Evolutionary conservation across 2,797 vertebrate genomes (phyloP).

Genomic region (Oceanodroma leucorhoa): DNA sequence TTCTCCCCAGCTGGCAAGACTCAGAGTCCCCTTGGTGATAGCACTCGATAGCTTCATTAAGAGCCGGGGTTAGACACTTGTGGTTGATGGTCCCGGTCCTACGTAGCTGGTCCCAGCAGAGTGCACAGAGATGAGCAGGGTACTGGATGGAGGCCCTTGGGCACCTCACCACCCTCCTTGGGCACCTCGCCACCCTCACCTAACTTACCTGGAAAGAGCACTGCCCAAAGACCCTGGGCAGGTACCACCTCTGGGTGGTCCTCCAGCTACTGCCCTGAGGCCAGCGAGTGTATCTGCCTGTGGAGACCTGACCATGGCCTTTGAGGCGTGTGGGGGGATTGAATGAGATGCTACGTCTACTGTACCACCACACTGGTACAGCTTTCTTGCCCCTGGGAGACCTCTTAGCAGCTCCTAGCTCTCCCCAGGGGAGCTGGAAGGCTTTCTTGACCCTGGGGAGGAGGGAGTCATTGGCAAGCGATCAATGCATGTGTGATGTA

Average conservation of each 20-base stretch:
- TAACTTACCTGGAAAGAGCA: rapidly evolving
- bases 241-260: neutral
- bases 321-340: rapidly evolving
- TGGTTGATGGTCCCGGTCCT: neutral
- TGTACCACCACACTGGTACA: rapidly evolving
- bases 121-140: neutral
- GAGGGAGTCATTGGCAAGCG: neutral
- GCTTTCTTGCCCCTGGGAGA: neutral
- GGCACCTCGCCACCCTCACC: neutral
- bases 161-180: rapidly evolving
- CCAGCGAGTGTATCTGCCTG: rapidly evolving
- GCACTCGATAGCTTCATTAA: neutral
- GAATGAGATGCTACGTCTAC: neutral
- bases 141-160: neutral
- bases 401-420: neutral
- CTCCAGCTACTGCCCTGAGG: neutral
- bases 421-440: neutral
- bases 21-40: neutral
- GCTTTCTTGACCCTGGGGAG: neutral
- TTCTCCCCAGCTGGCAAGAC: neutral
- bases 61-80: neutral
- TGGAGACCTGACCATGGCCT: neutral
- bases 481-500: rapidly evolving
- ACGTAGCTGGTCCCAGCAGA: neutral
- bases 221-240: neutral